Base-by-base conservation (phyloP, 2,888 invertebrate genomes). In the Margaritifera margaritifera region DNA sequence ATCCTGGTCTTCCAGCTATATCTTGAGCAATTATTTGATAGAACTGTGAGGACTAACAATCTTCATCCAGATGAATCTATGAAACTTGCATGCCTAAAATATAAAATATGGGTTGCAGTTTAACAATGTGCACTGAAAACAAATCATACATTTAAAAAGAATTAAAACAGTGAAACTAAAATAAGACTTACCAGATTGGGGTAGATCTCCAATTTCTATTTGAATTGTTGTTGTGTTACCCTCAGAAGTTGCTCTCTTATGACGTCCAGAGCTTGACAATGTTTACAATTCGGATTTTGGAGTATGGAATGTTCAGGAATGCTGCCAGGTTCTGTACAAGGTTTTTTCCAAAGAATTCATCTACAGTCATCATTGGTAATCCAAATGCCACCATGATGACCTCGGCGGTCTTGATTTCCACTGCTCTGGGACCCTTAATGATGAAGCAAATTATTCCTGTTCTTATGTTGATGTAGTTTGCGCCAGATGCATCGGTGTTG, bases 261-360 rank as follows among this genome's bases (percentile, higher is more conserved):
- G 66, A 20, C 81, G 71, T 20, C 70, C 64, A 15, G 63, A 24
- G 15, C 51, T 55, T n/a, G 64, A 62, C 3, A 8, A 85, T 79
- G 54, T 81, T 79, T 11, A 83, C 84, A 53, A 86, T 71, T 15
- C 84, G 65, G 0, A 88, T 83, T 70, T 86, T 85, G 8, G 72
- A 70, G 1, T 79, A 68, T 11, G 83, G 81, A 31, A 88, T 74
- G 53, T 78, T 75, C 15, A 87, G 80, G 78, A 87, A 87, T 4
- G 68, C 72, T 11, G 86, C 87, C 8, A 88, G 68, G 55, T 87
- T 85, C 27, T 80, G 74, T 24, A 87, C 78, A 19, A 88, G 71
- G 53, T 84, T 80, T 24, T 82, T 81, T 1, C 87, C 87, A 67
- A 82, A 88, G 78, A 88, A 88, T 6, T 86, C 82, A 27, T 82